Evolutionary conservation across 2,113 vertebrate species (phyloP), one percentile per base, ranked within the genome.

Genomic region (Motacilla tschutschensis): DNA sequence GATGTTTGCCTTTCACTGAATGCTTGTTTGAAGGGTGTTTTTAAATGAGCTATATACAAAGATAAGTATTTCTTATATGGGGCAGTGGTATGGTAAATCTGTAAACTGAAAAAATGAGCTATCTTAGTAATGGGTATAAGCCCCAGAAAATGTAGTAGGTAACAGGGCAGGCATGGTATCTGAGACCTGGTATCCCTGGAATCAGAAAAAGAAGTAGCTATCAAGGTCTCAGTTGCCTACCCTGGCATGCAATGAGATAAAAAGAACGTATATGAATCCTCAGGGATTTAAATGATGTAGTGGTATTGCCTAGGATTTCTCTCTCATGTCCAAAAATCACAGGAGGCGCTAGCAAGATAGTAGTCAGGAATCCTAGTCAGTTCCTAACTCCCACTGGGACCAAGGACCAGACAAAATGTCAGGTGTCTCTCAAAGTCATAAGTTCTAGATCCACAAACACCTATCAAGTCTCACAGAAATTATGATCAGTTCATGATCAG

Each of bases 171-270:
- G 19, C 14, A 6, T 71, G 18, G 9, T n/a, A 38, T 63, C 36
- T 10, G 26, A 53, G 53, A 55, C 26, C 16, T 66, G 8, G 19
- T 83, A 1, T 65, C 19, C 11, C 24, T 65, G 9, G 14, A 8
- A 57, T 69, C 19, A 75, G 33, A 11, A 25, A 71, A 81, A 10
- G 15, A 66, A 22, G 14, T 48, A 15, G 24, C 9, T 59, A 0
- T 1, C 21, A 55, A 14, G 19, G 22, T 76, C 29, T 79, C 19
- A 8, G 26, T 17, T 83, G 40, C 12, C 21, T 78, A 5, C 3
- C 4, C 8, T 75, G 70, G 13, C 24, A 36, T 59, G 38, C 0
- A 0, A 18, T 28, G 58, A 78, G 21, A 28, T 70, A 31, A 0
- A 6, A 71, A 43, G 14, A 54, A 26, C 1, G 3, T 54, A 18